phyloP scores from a whole-genome alignment of 2,888 invertebrate genomes.

The Gastrophysa polygoni region DNA sequence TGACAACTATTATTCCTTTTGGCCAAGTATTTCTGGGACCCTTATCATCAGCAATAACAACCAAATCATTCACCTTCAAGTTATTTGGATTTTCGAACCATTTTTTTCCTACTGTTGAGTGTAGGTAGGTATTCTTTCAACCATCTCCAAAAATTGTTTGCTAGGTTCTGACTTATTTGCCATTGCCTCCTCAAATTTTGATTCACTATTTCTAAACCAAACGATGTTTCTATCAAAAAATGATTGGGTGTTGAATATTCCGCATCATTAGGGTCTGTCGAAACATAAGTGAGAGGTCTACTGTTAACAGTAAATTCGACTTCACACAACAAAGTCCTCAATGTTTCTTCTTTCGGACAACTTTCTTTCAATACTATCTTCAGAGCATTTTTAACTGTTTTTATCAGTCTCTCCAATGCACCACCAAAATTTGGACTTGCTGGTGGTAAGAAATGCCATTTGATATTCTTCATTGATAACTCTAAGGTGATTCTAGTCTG shows the following conservation, averaged over 20 bases:
- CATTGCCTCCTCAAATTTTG: background rate
- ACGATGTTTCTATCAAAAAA: background rate
- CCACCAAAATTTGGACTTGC: background rate
- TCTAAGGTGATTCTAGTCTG: background rate
- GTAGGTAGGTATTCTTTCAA: background rate
- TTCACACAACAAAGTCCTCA: background rate
- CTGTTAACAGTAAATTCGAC: constrained; percentile 1
- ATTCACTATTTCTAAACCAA: background rate
- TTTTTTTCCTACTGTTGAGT: background rate
- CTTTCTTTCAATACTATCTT: background rate
- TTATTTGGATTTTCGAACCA: background rate
- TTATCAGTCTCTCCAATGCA: background rate
- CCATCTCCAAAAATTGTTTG: background rate
- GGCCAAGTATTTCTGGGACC: background rate
- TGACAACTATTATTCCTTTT: background rate
- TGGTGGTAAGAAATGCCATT: background rate
- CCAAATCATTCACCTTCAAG: background rate
- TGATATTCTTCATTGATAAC: background rate
- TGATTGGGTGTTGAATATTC: background rate
- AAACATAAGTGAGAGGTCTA: background rate
- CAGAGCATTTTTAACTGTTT: background rate
- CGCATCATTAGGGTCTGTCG: background rate
- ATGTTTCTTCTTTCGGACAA: background rate
- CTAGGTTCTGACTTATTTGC: background rate
- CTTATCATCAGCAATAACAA: background rate